Evolutionary conservation across 2,797 vertebrate genomes (phyloP).

Genomic region (Galago senegalensis): DNA sequence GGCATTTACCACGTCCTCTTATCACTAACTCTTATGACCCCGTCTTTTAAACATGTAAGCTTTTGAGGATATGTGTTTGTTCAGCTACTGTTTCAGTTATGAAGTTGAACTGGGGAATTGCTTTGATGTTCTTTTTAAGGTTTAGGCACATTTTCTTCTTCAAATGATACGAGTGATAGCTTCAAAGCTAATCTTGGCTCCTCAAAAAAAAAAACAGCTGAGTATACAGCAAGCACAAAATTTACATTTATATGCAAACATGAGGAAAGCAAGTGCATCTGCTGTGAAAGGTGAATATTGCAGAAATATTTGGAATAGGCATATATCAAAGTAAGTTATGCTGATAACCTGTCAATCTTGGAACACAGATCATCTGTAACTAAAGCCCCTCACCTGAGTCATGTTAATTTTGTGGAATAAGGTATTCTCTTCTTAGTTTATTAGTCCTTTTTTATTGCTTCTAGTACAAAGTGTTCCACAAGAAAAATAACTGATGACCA

Average conservation of each 20-base stretch:
- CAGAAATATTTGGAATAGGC: constrained; percentile 65
- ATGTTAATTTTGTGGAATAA: constrained; percentile 63
- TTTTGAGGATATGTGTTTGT: constrained; percentile 33
- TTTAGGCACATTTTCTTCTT: constrained; percentile 64
- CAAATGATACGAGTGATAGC: constrained; percentile 54
- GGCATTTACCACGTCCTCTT: not conserved
- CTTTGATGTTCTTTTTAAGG: constrained; percentile 30
- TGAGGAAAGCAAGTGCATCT: constrained; percentile 58
- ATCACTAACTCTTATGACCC: not conserved
- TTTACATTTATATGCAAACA: constrained; percentile 60
- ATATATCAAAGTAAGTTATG: constrained; percentile 67
- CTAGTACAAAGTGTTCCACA: constrained; percentile 59
- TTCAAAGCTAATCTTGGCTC: constrained; percentile 67
- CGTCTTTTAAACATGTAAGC: constrained; percentile 15
- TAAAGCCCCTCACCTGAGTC: constrained; percentile 7
- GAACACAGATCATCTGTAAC: constrained; percentile 22
- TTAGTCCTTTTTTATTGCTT: constrained; percentile 68
- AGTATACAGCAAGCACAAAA: constrained; percentile 68
- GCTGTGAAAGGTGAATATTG: constrained; percentile 56
- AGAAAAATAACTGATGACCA: constrained; percentile 78
- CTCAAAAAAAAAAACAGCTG: constrained; percentile 43
- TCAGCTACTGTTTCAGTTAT: constrained; percentile 19
- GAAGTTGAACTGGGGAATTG: constrained; percentile 50
- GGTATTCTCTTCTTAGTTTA: constrained; percentile 56
- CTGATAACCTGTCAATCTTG: constrained; percentile 66